Evolutionary conservation across 2,888 invertebrate species (phyloP).

Genomic region (Watsonalla binaria): DNA sequence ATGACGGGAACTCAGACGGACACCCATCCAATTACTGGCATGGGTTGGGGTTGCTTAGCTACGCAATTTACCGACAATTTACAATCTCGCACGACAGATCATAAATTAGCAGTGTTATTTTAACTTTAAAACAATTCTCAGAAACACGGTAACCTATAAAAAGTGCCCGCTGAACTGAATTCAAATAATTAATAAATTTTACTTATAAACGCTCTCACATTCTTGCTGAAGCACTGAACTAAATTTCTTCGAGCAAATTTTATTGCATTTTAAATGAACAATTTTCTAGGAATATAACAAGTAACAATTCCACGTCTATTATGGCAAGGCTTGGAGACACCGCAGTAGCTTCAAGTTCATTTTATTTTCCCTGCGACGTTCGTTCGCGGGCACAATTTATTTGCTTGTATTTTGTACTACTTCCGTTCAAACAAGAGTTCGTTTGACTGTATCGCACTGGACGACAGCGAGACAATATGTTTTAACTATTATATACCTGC

Average conservation of each 20-base stretch:
- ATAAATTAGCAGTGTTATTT: too few relatives aligned
- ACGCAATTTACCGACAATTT: too few relatives aligned
- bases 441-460: background rate
- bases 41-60: too few relatives aligned
- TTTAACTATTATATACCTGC: too few relatives aligned
- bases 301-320: background rate
- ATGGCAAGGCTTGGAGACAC: background rate
- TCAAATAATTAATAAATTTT: too few relatives aligned
- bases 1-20: too few relatives aligned
- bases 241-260: background rate
- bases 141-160: too few relatives aligned
- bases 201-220: too few relatives aligned
- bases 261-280: background rate
- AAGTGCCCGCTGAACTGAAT: too few relatives aligned
- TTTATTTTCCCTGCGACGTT: background rate
- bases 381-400: background rate
- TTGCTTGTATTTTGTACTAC: background rate
- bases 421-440: background rate
- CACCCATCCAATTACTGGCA: too few relatives aligned
- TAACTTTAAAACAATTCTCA: too few relatives aligned
- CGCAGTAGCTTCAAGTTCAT: background rate
- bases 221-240: background rate
- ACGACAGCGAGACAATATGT: background rate
- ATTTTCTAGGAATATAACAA: background rate
- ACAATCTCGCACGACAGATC: too few relatives aligned